Base-by-base conservation (phyloP, 2,888 invertebrate genomes). In the Amiota communis region DNA sequence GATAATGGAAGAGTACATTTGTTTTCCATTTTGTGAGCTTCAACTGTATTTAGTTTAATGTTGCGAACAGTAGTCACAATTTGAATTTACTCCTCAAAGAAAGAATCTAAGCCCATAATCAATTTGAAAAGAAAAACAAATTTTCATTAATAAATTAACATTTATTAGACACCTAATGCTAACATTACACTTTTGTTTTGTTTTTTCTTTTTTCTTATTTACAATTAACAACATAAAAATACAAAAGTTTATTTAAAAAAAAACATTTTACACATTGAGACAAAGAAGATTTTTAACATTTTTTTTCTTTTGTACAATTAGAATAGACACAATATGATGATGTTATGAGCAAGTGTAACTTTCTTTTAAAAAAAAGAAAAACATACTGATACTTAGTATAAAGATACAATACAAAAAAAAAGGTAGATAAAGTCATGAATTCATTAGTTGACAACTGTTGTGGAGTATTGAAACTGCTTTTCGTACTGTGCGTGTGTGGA, bases 71-170 rank as follows among this genome's bases (percentile, higher is more conserved):
- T 23, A 23, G n/a, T n/a, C n/a, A n/a, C 36, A 36, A 36, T 0
- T 36, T 6, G 36, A 36, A 36, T 36, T 36, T 36, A 2, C 1
- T 36, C 4, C 6, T 36, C 36, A 36, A 36, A 36, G 6, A 36
- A 36, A 36, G 36, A 4, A 36, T 23, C 23, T 2, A 36, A 6
- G 4, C 59, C 15, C 20, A 59, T 10, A 20, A 53, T 10, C 12
- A 59, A 11, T 59, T 11, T 59, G 20, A 11, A 59, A 59, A 20
- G 15, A 59, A 59, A 13, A 53, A 53, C 53, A 59, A 59, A 59
- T 20, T 51, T 47, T 68, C 53, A 68, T 68, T 68, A 68, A 73
- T 57, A 73, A 71, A 74, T 71, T 70, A 74, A 74, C 67, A 70
- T 61, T 65, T 73, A 68, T 65, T 63, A 70, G 59, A 64, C 71